These are phyloP conservation scores for Notarius quadriscutis DNA, from an alignment of 2,113 vertebrate species.

Conservation along the genomic window DNA sequence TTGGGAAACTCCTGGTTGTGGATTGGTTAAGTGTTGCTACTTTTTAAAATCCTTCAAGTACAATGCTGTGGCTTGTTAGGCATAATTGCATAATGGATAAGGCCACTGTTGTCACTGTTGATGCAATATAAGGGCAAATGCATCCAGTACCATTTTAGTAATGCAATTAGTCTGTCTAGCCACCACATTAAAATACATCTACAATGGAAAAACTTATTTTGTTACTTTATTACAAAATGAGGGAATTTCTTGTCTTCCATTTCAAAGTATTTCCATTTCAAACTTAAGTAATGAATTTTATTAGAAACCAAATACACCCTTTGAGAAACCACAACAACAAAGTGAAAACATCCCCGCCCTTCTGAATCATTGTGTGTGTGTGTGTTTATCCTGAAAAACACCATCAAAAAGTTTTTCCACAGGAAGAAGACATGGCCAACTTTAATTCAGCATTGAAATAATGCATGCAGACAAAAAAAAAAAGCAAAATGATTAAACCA, in stretches of 20 bases:
- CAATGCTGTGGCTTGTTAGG: not conserved
- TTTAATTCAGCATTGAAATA: not conserved
- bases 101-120: not conserved
- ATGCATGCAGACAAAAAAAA: not conserved
- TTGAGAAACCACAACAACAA: slow-evolving; percentile 49
- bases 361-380: slow-evolving; percentile 47
- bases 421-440: not conserved
- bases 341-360: slow-evolving; percentile 57
- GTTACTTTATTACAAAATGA: slow-evolving; percentile 8
- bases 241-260: not conserved
- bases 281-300: slow-evolving; percentile 55
- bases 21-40: not conserved
- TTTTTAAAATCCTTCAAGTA: not conserved
- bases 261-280: slow-evolving; percentile 34
- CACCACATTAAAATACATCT: not conserved
- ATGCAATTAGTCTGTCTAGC: slow-evolving; percentile 8
- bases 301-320: slow-evolving; percentile 41
- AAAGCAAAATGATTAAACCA: not conserved
- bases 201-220: slow-evolving; percentile 11
- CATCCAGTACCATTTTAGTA: not conserved
- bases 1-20: not conserved
- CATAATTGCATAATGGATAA: not conserved
- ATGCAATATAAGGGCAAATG: not conserved
- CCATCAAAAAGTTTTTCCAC: slow-evolving; percentile 33
- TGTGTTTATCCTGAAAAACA: slow-evolving; percentile 19